These are phyloP conservation scores for Coptodon bakossiorum DNA, from an alignment of 2,113 vertebrate species.

Conservation along the genomic window DNA sequence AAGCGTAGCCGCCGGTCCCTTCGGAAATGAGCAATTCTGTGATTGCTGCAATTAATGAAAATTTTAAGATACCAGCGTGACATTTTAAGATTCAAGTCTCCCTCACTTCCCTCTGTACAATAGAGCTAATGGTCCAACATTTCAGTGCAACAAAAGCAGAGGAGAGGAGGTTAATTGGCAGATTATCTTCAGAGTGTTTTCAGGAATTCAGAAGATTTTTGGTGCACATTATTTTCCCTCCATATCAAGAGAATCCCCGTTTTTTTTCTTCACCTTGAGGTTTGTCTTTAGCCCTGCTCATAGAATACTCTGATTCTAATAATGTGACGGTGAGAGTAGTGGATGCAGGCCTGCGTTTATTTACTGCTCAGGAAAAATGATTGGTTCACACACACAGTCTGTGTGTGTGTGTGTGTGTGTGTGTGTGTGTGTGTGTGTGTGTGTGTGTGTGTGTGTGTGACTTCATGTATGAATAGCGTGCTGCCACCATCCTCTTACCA, in stretches of 20 bases:
- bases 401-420: fast-evolving
- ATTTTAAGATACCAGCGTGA: neutral
- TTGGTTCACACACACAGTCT: neutral
- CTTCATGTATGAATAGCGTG: neutral
- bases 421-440: fast-evolving
- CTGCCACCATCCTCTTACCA: neutral
- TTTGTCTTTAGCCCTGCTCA: neutral
- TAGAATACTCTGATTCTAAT: neutral
- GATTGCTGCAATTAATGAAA: slow-evolving; percentile 12
- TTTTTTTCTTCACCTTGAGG: neutral
- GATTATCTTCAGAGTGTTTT: neutral
- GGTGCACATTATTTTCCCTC: neutral
- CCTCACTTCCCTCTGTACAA: neutral
- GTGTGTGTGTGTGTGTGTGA: neutral
- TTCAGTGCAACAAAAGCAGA: neutral
- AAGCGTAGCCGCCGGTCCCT: neutral
- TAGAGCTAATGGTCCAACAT: neutral
- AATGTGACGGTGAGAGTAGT: neutral
- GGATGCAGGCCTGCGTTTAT: neutral
- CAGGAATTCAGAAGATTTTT: neutral
- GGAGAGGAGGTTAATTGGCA: neutral
- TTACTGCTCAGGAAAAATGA: neutral
- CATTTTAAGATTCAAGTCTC: neutral
- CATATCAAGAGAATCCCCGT: neutral
- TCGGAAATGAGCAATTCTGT: neutral